Evolutionary conservation across 2,888 invertebrate genomes (phyloP), one percentile per base, ranked within the genome.

Genomic region (Orchesellides sinensis): DNA sequence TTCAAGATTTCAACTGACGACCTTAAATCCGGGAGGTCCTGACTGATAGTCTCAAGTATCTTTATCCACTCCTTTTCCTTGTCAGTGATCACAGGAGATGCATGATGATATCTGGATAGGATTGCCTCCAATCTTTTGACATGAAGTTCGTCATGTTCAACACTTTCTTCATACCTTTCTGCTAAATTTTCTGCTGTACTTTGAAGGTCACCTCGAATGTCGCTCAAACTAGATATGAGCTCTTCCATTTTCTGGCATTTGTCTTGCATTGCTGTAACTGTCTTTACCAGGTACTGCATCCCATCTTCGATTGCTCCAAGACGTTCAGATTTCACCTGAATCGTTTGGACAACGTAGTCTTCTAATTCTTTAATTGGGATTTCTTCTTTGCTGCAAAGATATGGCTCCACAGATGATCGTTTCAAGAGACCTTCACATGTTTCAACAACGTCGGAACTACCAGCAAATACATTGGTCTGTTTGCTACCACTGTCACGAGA

Each of bases 31-130:
- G 80, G 72, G 17, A 80, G n/a, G 25, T 83, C 85, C 10, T 83
- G 68, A 23, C 69, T 73, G 19, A 85, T 80, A n/a, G 59, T 52
- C 54, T 83, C 70, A 21, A 86, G 56, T 8, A 40, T 69, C 25
- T 75, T 81, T 2, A 59, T 49, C 86, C 84, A 85, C 40, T 77
- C 69, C 59, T 84, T 84, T 69, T 86, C 86, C 49, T 86, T 78
- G 47, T 84, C 84, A 10, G 86, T 86, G 0, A 84, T 63, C 10
- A 84, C 83, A 4, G 86, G 86, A 14, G 83, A 78, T 0, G 81
- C 63, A 27, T 82, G 84, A 35, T 85, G 85, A 49, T 85, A 85
- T 25, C 81, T 72, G 61, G 77, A 68, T 8, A 86, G 54, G 25
- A 83, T 70, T 1, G 40, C 68, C 45, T 86, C 85, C 72, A 86